These are phyloP conservation scores for Pollenia griseotomentosa DNA, from an alignment of 2,888 invertebrate species.

Conservation along the genomic window DNA sequence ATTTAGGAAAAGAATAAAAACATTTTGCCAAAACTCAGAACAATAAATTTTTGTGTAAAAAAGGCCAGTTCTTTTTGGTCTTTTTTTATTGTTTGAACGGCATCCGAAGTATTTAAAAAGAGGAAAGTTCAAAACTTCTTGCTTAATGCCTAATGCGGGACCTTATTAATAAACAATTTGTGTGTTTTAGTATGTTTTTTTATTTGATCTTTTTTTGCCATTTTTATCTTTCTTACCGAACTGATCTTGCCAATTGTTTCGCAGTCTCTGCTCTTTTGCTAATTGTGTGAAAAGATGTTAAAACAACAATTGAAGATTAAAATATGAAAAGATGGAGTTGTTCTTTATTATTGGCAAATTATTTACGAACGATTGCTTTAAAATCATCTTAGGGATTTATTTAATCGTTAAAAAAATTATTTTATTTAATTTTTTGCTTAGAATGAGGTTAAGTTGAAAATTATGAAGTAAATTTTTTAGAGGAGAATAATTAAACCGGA, in stretches of 20 bases:
- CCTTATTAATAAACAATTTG: constrained; percentile 52
- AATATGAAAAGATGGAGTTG: constrained; percentile 41
- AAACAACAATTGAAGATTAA: constrained; percentile 59
- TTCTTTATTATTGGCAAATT: constrained; percentile 41
- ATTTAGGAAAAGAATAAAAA: constrained; percentile 1
- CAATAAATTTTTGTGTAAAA: constrained; percentile 24
- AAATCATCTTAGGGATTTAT: constrained; percentile 41
- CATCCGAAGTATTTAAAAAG: constrained; percentile 52
- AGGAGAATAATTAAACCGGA: neutral
- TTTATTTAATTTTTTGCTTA: neutral
- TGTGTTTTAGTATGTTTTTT: constrained; percentile 46
- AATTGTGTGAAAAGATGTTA: constrained; percentile 69
- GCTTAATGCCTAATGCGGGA: neutral
- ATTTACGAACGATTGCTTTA: constrained; percentile 53
- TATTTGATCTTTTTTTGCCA: constrained; percentile 46
- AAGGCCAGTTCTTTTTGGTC: constrained; percentile 41
- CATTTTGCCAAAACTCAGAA: constrained; percentile 31
- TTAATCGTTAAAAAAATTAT: neutral
- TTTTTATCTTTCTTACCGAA: constrained; percentile 21
- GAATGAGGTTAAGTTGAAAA: constrained; percentile 1
- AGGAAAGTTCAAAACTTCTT: neutral
- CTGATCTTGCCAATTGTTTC: constrained; percentile 29
- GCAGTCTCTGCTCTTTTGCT: constrained; percentile 40
- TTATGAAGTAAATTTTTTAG: neutral
- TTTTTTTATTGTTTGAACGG: constrained; percentile 46